Evolutionary conservation across 2,888 invertebrate species (phyloP).

Genomic region (Hypomecis atomaria): DNA sequence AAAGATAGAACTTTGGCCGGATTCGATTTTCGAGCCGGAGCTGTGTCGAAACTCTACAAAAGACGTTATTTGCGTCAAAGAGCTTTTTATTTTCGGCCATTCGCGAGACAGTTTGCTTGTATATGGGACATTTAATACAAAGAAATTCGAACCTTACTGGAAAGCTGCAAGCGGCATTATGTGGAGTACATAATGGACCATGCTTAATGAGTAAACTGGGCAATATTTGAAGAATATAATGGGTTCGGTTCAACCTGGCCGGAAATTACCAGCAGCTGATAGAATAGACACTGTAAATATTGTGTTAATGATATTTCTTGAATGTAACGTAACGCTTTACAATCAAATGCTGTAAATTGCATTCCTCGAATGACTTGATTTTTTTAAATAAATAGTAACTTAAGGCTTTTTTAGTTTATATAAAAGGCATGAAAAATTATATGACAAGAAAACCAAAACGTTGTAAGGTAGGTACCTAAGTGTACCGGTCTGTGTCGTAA

Average conservation of each 20-base stretch:
- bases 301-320: constrained; percentile 35
- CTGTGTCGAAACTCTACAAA: constrained; percentile 24
- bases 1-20: no score
- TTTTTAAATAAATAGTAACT: background rate
- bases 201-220: constrained; percentile 10
- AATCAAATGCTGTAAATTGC: no score
- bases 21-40: constrained; percentile 2
- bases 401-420: no score
- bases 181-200: constrained; percentile 13
- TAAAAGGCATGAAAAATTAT: no score
- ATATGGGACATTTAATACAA: constrained; percentile 28
- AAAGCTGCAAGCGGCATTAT: constrained; percentile 20
- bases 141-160: constrained; percentile 26
- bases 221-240: constrained; percentile 47
- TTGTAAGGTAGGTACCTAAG: no score
- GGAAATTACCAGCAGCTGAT: constrained; percentile 48
- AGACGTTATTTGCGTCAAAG: constrained; percentile 30
- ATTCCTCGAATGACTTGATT: no score
- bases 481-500: no score
- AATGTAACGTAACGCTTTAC: no score
- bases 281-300: constrained; percentile 48
- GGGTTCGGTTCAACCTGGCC: constrained; percentile 41
- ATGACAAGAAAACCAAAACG: no score
- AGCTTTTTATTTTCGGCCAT: constrained; percentile 40
- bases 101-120: constrained; percentile 21